A percentile compares a stretch with the other conserved stretches of the same genome.
Evolutionary conservation across 2,113 vertebrate species (phyloP).

Genomic region (Athene noctua): DNA sequence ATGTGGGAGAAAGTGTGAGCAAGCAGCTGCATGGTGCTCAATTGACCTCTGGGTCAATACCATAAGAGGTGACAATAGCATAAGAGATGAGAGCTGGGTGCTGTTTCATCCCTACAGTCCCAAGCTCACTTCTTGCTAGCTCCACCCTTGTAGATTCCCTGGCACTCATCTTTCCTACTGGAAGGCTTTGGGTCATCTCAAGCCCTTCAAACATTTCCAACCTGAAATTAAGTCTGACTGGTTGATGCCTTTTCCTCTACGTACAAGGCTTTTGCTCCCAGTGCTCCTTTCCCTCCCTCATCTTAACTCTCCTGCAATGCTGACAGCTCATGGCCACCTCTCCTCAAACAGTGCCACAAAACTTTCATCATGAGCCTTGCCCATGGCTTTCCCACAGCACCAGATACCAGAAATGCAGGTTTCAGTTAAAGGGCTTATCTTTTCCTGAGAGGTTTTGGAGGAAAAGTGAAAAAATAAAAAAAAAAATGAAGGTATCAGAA

Average conservation of each 20-base stretch:
- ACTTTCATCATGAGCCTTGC: neutral
- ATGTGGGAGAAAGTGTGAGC: too few relatives aligned
- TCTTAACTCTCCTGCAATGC: neutral
- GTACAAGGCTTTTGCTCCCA: neutral
- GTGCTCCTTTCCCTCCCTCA: neutral
- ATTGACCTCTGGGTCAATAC: too few relatives aligned
- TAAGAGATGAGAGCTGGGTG: neutral
- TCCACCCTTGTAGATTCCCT: neutral
- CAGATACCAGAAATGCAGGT: neutral
- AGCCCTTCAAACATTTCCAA: neutral
- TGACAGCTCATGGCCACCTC: neutral
- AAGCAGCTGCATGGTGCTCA: too few relatives aligned
- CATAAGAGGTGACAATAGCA: too few relatives aligned
- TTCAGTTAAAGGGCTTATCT: neutral
- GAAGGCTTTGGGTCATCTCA: neutral
- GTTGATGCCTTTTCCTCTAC: neutral
- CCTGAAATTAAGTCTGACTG: neutral
- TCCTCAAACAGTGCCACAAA: neutral
- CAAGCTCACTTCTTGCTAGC: neutral
- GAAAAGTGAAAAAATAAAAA: neutral
- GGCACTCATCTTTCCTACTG: neutral
- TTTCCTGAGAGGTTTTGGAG: neutral
- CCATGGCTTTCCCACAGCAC: neutral
- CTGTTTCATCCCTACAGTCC: neutral
- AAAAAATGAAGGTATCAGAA: neutral